Evolutionary conservation across 2,113 vertebrate species (phyloP).

Genomic region (Eublepharis macularius): DNA sequence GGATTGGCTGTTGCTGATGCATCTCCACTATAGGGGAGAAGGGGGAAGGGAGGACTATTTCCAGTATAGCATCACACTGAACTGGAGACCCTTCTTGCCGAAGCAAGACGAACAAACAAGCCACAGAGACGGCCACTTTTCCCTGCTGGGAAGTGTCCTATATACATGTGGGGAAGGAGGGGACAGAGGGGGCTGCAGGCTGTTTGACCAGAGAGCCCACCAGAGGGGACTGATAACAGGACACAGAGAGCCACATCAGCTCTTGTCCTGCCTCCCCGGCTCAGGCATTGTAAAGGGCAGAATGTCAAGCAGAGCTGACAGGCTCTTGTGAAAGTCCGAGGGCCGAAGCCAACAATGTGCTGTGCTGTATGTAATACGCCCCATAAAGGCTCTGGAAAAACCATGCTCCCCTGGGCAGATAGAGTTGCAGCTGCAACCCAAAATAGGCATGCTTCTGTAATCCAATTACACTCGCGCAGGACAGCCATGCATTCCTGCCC

Average conservation of each 20-base stretch:
- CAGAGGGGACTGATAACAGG: no score
- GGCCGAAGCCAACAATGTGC: neutral
- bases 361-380: neutral
- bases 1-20: neutral
- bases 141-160: neutral
- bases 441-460: neutral
- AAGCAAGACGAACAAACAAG: no score
- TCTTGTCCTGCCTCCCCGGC: no score
- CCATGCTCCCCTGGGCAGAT: neutral
- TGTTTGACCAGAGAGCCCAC: neutral
- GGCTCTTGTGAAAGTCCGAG: neutral
- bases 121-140: no score
- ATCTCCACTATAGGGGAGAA: neutral
- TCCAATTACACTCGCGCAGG: neutral
- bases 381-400: neutral
- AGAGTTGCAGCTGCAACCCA: neutral
- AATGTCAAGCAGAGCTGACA: neutral
- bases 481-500: neutral
- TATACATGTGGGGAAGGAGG: neutral
- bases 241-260: no score
- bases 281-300: neutral
- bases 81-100: neutral
- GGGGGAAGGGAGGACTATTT: neutral
- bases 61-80: neutral
- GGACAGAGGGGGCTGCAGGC: neutral